Conservation (phyloP, 2,797 vertebrate species). For the Danionella dracula region DNA sequence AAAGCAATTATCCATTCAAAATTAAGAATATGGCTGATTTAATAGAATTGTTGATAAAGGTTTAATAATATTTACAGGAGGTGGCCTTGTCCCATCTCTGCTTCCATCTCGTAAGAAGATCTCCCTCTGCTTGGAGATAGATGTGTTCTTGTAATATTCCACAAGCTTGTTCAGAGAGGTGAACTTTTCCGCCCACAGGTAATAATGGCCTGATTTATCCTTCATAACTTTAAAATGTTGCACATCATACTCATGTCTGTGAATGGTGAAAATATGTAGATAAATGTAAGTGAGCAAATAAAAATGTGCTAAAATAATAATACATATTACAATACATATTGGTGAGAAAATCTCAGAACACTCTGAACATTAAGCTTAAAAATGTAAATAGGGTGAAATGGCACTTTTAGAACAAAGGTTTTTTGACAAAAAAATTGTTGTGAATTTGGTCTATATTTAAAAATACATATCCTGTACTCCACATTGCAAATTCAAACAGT, state of each 20-base stretch:
- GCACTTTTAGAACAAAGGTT: too few species aligned
- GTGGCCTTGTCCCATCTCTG: constrained; percentile 11
- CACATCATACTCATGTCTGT: constrained; percentile 88
- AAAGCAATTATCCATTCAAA: not conserved
- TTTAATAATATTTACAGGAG: constrained; percentile 49
- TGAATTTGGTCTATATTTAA: too few species aligned
- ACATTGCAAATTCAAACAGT: too few species aligned
- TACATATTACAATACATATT: too few species aligned
- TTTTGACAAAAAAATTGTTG: too few species aligned
- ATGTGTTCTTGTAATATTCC: constrained; percentile 82
- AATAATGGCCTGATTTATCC: constrained; percentile 84
- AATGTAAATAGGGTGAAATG: too few species aligned
- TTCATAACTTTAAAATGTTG: constrained; percentile 97
- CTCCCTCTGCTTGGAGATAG: constrained; percentile 86
- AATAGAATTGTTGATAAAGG: not conserved
- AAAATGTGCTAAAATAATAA: too few species aligned
- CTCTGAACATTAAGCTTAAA: too few species aligned
- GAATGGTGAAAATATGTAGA: not conserved
- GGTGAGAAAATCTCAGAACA: too few species aligned
- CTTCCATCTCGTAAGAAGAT: constrained; percentile 79
- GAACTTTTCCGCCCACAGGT: constrained; percentile 93
- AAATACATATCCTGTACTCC: too few species aligned
- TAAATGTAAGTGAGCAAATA: not conserved
- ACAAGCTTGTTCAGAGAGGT: constrained; percentile 90
- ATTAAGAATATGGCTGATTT: not conserved